Percentiles rank a stretch among this genome's conserved stretches.
Evolutionary conservation across 2,888 invertebrate species (phyloP).

Genomic region (Campoletis raptor): DNA sequence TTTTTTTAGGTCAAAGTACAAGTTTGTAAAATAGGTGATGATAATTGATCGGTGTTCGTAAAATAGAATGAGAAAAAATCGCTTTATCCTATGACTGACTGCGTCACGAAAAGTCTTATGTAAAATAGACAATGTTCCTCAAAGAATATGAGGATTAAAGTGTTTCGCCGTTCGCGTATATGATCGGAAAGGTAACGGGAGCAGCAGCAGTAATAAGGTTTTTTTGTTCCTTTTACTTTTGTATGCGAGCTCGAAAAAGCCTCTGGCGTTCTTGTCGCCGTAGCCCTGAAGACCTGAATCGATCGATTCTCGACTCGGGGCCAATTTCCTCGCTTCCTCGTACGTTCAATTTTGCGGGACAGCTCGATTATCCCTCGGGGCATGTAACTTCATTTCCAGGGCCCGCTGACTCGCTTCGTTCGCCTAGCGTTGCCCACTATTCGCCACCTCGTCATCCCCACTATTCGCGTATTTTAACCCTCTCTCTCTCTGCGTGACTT

Average conservation of each 20-base stretch:
- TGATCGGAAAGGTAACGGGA: constrained; percentile 8
- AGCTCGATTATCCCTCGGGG: constrained; percentile 73
- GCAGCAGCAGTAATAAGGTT: not conserved
- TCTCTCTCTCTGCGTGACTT: constrained; percentile 40
- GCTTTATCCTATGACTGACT: not conserved
- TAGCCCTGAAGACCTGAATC: constrained; percentile 54
- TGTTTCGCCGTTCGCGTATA: not conserved
- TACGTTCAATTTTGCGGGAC: constrained; percentile 75
- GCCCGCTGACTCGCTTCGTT: constrained; percentile 48
- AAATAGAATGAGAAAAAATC: not conserved
- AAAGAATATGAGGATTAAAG: not conserved
- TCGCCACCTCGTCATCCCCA: constrained; percentile 19
- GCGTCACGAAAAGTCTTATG: not conserved
- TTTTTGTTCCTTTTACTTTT: not conserved
- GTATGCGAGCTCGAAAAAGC: not conserved
- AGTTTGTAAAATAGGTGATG: not conserved
- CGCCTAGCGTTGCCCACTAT: not conserved
- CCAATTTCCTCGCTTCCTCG: constrained; percentile 71
- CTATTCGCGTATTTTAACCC: not conserved
- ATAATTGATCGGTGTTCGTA: not conserved
- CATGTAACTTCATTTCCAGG: constrained; percentile 74
- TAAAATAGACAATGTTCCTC: not conserved
- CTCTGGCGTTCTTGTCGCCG: not conserved
- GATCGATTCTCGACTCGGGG: constrained; percentile 63
- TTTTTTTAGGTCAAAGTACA: not conserved